Evolutionary conservation across 2,888 invertebrate genomes (phyloP), one percentile per base, ranked within the genome.

Genomic region (Lepidocyrtoides sp.): DNA sequence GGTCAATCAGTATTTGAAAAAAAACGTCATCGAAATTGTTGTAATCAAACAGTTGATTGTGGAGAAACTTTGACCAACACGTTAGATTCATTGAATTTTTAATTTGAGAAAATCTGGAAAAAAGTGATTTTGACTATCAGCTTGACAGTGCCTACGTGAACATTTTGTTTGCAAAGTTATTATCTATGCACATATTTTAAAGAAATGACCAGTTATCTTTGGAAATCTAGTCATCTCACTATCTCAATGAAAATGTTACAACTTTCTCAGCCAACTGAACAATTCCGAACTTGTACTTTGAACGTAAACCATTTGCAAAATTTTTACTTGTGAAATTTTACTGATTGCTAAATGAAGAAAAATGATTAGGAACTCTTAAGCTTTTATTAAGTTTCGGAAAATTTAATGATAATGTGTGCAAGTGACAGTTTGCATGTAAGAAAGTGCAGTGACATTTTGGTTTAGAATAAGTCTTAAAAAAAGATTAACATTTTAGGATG

Each of bases 1-100:
- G 85, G 90, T 87, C 81, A 89, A 79, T 82, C 63, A 82, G 29
- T 41, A 60, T 57, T 32, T 57, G 57, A 57, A 32, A 57, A 81
- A 51, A 77, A 51, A 29, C 51, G 77, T 77, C 77, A 77, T 51
- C 26, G 26, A 12, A 72, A 48, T 51, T 20, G 29, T 69, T 51
- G 29, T 20, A 51, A 51, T 51, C 26, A 23, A 77, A 29, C 5
- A 77, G 7, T n/a, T 29, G 48, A 51, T 17, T 29, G 26, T n/a
- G 14, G 51, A 23, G 51, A 69, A 36, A 51, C 20, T 29, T 72
- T 72, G 1, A 12, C 20, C 36, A 3, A 14, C 5, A 36, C 14
- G 1, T 60, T 36, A 8, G 36, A n/a, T 36, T 41, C 2, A 72
- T 10, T 72, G 20, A 72, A 36, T 41, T 72, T 1, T 0, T 44